These are phyloP conservation scores for Anoplolepis gracilipes DNA, from an alignment of 1,140 invertebrate species.

Conservation along the genomic window DNA sequence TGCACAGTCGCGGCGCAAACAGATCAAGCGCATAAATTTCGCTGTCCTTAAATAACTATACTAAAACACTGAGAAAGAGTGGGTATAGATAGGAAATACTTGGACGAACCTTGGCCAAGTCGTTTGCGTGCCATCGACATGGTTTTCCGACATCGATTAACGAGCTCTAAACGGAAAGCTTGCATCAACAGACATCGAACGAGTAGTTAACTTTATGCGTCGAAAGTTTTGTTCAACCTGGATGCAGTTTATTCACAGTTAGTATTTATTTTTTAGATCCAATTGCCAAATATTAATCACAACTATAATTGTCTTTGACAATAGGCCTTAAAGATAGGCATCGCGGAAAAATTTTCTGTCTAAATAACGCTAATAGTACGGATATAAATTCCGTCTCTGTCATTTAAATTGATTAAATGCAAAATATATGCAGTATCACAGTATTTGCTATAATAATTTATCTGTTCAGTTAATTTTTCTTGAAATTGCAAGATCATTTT, in stretches of 20 bases:
- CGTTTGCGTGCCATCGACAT: neutral
- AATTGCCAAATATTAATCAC: no score
- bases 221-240: slow-evolving; percentile 1
- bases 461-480: no score
- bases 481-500: no score
- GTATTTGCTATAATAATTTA: no score
- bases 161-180: neutral
- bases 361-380: no score
- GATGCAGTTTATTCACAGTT: neutral
- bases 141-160: neutral
- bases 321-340: no score
- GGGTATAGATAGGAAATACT: neutral
- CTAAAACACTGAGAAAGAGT: neutral
- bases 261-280: no score
- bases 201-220: slow-evolving; percentile 2
- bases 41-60: neutral
- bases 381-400: no score
- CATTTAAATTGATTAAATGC: no score
- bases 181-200: slow-evolving; percentile 18
- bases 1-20: neutral
- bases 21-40: slow-evolving; percentile 4
- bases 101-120: neutral
- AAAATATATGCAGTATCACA: no score
- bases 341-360: no score
- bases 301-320: no score